Percentiles rank a stretch among this genome's conserved stretches.
Evolutionary conservation across 2,113 vertebrate species (phyloP).

Genomic region (Peromyscus californicus): DNA sequence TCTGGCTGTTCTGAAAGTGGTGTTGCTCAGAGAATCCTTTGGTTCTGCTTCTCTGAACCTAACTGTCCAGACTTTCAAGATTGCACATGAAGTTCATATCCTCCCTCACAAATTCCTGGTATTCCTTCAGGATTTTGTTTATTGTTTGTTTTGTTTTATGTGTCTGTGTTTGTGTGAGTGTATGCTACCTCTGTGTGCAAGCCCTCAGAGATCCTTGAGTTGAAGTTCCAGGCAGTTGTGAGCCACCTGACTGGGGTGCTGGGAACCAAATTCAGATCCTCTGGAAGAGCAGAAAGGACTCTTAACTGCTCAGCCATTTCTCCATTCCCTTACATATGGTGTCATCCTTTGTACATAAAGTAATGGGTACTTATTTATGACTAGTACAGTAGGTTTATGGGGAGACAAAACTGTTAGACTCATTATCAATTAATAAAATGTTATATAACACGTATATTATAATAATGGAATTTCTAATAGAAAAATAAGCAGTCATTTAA

Average conservation of each 20-base stretch:
- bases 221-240: not conserved
- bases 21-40: not conserved
- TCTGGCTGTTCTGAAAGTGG: not conserved
- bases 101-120: not conserved
- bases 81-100: not conserved
- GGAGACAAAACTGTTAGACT: not conserved
- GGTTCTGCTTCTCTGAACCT: not conserved
- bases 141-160: not conserved
- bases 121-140: not conserved
- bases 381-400: not conserved
- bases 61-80: not conserved
- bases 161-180: not conserved
- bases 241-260: no score
- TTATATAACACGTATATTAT: not conserved
- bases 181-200: not conserved
- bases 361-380: not conserved
- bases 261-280: not conserved
- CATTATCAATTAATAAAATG: not conserved
- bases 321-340: not conserved
- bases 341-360: not conserved
- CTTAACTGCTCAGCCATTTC: not conserved
- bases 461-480: not conserved
- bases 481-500: not conserved
- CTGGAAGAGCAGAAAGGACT: not conserved
- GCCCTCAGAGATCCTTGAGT: not conserved